Percentiles rank a stretch among this genome's conserved stretches.
These are phyloP conservation scores for Coracias cyanogaster DNA, from an alignment of 2,797 vertebrate species.

Conservation along the genomic window DNA sequence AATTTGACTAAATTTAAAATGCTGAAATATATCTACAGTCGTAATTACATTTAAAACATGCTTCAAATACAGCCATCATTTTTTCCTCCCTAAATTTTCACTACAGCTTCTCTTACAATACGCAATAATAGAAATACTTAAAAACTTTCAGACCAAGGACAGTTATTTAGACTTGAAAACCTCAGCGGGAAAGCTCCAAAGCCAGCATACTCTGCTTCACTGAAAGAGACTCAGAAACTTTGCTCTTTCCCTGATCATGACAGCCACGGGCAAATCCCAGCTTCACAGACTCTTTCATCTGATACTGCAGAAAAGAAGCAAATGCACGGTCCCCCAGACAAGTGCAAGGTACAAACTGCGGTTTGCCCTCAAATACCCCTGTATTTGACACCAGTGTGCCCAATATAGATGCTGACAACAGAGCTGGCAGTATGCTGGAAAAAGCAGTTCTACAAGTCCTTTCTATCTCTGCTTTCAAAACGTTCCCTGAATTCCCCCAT, in stretches of 20 bases:
- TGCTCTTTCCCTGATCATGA: fast-evolving
- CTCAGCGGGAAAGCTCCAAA: background rate
- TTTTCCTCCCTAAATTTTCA: background rate
- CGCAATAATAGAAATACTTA: background rate
- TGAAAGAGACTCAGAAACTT: background rate
- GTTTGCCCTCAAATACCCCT: background rate
- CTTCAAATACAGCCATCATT: background rate
- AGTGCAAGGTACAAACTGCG: background rate
- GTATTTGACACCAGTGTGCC: background rate
- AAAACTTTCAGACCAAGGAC: background rate
- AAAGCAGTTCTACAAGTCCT: background rate
- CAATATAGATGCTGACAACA: background rate
- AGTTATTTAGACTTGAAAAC: background rate
- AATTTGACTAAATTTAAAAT: background rate
- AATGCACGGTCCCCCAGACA: background rate
- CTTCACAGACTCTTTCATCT: background rate
- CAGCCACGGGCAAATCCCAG: background rate
- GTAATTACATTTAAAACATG: background rate
- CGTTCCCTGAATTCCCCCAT: too few species aligned
- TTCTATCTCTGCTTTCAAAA: background rate
- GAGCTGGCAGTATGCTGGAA: background rate
- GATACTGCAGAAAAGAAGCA: background rate
- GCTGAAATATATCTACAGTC: background rate
- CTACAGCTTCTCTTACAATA: background rate
- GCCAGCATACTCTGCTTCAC: background rate